Percentiles rank a stretch among this genome's conserved stretches.
These are phyloP conservation scores for Actinia tenebrosa DNA, from an alignment of 64 coral and sea anemone species.

Conservation along the genomic window DNA sequence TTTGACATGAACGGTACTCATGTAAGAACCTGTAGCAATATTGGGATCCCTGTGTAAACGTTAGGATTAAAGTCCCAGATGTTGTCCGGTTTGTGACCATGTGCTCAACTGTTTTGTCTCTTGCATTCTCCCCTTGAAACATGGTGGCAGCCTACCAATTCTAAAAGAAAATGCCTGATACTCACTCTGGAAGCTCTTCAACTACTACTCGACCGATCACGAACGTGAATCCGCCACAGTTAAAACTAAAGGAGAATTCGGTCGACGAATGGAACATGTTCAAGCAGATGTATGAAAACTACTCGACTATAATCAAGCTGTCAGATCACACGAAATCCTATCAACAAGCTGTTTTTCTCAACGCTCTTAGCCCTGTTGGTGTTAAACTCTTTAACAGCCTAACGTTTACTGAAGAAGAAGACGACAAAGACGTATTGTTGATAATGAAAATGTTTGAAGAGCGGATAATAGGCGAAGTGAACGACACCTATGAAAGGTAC, in stretches of 20 bases:
- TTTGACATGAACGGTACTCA: too few relatives aligned
- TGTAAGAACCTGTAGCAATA: too few relatives aligned
- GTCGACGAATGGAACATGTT: constrained; percentile 30
- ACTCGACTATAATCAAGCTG: constrained; percentile 18
- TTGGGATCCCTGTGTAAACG: too few relatives aligned
- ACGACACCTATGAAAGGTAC: constrained; percentile 48
- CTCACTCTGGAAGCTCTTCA: not conserved
- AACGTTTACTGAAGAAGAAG: not conserved
- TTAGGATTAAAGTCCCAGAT: too few relatives aligned
- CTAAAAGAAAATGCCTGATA: not conserved
- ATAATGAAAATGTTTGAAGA: constrained; percentile 36
- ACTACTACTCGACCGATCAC: not conserved
- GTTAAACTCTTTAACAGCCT: constrained; percentile 9
- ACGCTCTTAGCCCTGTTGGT: constrained; percentile 21
- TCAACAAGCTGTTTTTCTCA: constrained; percentile 39
- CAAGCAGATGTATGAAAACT: constrained; percentile 45
- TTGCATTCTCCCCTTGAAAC: not conserved
- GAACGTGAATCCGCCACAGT: constrained; percentile 18
- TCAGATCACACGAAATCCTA: not conserved
- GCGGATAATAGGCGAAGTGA: constrained; percentile 23
- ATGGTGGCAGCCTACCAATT: constrained; percentile 21
- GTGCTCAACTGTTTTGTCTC: too few relatives aligned
- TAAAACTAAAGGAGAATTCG: constrained; percentile 2
- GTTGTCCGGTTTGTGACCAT: too few relatives aligned
- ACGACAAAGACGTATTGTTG: constrained; percentile 21